A percentile compares a stretch with the other conserved stretches of the same genome.
Conservation (phyloP, 2,888 invertebrate species). For the Torymus aiolomorphi region DNA sequence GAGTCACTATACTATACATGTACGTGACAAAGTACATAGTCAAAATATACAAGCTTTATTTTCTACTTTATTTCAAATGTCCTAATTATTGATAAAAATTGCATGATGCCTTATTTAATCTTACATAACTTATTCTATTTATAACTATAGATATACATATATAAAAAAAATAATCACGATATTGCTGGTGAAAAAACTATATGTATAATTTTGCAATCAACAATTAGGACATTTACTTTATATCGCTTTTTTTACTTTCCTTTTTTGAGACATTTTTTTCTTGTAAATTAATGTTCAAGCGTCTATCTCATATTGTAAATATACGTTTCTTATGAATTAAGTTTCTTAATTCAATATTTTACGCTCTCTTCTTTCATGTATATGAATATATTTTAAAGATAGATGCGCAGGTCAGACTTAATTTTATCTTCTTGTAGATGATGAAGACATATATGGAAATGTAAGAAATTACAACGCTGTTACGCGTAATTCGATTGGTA, state of each 20-base stretch:
- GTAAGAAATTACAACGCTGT: constrained; percentile 26
- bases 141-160: constrained; percentile 11
- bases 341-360: constrained; percentile 15
- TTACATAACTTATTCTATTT: neutral
- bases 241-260: neutral
- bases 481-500: constrained; percentile 10
- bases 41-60: constrained; percentile 49
- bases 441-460: constrained; percentile 29
- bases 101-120: constrained; percentile 9
- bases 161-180: constrained; percentile 29
- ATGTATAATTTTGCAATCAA: constrained; percentile 17
- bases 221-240: constrained; percentile 22
- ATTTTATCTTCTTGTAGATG: constrained; percentile 28
- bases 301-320: neutral
- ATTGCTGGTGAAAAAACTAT: constrained; percentile 4
- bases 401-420: constrained; percentile 40
- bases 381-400: constrained; percentile 40
- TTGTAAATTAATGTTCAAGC: neutral
- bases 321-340: constrained; percentile 24
- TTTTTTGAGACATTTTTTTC: constrained; percentile 23
- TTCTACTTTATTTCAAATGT: constrained; percentile 24
- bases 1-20: constrained; percentile 44
- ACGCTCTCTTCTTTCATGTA: constrained; percentile 1
- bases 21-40: constrained; percentile 54
- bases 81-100: constrained; percentile 37